Conservation (phyloP, 2,113 vertebrate genomes). For the Colistium nudipinnis region DNA sequence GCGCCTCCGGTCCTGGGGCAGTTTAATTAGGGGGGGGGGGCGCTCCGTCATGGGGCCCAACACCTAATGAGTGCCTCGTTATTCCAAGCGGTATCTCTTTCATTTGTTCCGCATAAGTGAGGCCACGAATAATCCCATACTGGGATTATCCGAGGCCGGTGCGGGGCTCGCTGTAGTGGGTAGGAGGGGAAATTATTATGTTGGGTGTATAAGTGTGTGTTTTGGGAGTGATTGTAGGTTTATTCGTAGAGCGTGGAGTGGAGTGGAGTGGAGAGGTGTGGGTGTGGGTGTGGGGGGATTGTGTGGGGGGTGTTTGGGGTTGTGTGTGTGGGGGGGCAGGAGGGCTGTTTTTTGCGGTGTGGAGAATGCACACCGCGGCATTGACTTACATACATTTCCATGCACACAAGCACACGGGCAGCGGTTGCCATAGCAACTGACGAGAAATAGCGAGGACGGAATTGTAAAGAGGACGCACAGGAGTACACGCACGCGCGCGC, state of each 20-base stretch:
- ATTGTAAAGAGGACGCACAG: conserved; percentile 6
- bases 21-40: conserved; percentile 74
- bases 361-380: conserved; percentile 31
- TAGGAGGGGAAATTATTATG: conserved; percentile 7
- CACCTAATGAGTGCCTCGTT: conserved; percentile 61
- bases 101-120: conserved; percentile 65
- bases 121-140: conserved; percentile 52
- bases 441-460: conserved; percentile 60
- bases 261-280: background rate
- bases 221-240: conserved; percentile 10
- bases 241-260: background rate
- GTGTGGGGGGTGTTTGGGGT: no score
- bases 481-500: background rate
- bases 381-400: conserved; percentile 52
- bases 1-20: conserved; percentile 37
- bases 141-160: conserved; percentile 32
- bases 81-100: conserved; percentile 60
- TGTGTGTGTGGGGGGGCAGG: background rate
- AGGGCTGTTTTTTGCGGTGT: conserved; percentile 11
- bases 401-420: conserved; percentile 22
- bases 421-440: conserved; percentile 67
- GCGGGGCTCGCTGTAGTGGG: background rate
- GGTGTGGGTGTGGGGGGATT: background rate
- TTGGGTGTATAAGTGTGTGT: conserved; percentile 13
- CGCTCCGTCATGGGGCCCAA: conserved; percentile 42